Evolutionary conservation across 2,113 vertebrate genomes (phyloP).

Genomic region (Mastomys coucha): DNA sequence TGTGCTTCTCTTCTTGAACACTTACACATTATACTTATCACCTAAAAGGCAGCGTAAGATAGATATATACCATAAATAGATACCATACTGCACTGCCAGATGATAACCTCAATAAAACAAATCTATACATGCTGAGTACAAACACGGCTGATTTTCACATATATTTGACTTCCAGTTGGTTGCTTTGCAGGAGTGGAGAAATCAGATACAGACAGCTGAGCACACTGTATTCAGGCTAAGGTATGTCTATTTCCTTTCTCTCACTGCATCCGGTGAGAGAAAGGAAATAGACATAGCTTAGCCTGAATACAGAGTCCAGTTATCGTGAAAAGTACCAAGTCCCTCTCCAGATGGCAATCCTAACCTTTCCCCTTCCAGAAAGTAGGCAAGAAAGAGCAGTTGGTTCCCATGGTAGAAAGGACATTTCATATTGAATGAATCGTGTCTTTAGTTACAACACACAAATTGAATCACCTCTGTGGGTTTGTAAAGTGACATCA

Average conservation of each 20-base stretch:
- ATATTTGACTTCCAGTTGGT: background rate
- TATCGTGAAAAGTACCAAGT: background rate
- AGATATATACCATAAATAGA: background rate
- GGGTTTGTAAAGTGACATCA: background rate
- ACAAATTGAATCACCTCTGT: background rate
- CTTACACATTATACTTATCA: background rate
- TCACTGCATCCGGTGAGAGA: background rate
- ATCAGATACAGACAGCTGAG: background rate
- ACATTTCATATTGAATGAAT: background rate
- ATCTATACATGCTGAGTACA: background rate
- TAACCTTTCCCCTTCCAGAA: background rate
- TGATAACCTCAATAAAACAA: background rate
- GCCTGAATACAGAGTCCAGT: background rate
- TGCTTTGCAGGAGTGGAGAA: too few species aligned
- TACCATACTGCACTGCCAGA: background rate
- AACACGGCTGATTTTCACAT: background rate
- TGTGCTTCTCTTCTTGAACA: fast-evolving
- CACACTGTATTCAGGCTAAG: background rate
- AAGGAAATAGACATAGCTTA: too few species aligned
- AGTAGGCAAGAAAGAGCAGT: background rate
- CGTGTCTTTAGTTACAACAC: background rate
- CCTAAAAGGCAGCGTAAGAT: background rate
- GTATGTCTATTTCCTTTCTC: background rate
- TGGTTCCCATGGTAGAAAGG: background rate
- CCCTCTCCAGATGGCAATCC: constrained; percentile 14